phyloP scores from a whole-genome alignment of 2,797 vertebrate species.

The Diglossa cyanea region DNA sequence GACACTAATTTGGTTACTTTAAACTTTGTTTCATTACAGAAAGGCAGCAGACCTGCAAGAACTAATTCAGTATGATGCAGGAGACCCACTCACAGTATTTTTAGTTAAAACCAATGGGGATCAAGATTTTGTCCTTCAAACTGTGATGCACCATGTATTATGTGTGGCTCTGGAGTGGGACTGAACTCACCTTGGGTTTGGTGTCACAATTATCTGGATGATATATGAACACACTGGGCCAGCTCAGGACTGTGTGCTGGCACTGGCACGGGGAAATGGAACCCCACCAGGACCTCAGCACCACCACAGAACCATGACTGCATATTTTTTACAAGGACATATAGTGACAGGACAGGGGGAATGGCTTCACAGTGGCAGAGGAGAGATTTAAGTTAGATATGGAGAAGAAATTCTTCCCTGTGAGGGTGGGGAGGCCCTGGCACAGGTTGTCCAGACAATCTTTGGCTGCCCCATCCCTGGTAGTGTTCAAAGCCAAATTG shows the following conservation, averaged over 20 bases:
- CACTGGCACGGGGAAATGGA: rapidly evolving
- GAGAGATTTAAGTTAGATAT: not conserved
- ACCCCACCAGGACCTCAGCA: rapidly evolving
- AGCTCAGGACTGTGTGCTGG: not conserved
- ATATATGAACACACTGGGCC: rapidly evolving
- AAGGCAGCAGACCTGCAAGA: not conserved
- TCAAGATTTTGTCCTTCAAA: not conserved
- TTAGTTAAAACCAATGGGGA: not conserved
- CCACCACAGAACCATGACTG: rapidly evolving
- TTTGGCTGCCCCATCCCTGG: not conserved
- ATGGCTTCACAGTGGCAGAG: not conserved
- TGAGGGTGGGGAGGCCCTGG: not conserved
- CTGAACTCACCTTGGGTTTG: not conserved
- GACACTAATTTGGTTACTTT: not conserved
- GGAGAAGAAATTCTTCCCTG: not conserved
- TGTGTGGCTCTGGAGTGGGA: rapidly evolving
- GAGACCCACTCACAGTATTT: not conserved
- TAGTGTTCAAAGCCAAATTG: not conserved
- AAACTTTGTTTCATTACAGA: not conserved
- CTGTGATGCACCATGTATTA: too few relatives aligned
- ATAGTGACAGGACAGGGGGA: not conserved
- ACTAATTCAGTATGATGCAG: not conserved
- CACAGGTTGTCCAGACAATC: not conserved
- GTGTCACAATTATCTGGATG: not conserved
- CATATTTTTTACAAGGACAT: not conserved